Evolutionary conservation across 1,140 invertebrate species (phyloP).

Genomic region (Trissolcus basalis): DNA sequence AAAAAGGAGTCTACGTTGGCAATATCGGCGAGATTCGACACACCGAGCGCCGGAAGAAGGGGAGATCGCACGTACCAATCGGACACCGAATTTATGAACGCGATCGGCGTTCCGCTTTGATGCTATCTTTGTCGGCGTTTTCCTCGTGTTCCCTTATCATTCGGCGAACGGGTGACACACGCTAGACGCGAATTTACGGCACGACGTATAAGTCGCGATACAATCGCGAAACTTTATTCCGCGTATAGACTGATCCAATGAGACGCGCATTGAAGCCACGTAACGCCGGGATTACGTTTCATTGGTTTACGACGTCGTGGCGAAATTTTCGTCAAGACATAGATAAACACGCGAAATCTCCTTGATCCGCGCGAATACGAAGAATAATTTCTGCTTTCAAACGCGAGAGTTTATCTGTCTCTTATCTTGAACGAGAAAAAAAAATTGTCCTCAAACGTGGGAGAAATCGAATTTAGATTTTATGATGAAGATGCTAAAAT

Average conservation of each 20-base stretch:
- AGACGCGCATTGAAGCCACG: slow-evolving; percentile 18
- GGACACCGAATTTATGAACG: slow-evolving; percentile 60
- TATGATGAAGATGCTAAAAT: no score
- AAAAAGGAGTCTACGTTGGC: slow-evolving; percentile 35
- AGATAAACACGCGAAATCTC: background rate
- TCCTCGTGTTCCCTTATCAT: slow-evolving; percentile 30
- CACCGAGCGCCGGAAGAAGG: slow-evolving; percentile 19
- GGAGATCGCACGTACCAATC: slow-evolving; percentile 42
- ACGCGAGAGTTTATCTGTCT: background rate
- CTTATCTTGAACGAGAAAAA: background rate
- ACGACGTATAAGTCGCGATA: slow-evolving; percentile 35
- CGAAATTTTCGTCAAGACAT: slow-evolving; percentile 5
- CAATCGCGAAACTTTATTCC: slow-evolving; percentile 41
- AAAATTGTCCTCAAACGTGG: background rate
- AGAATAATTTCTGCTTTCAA: background rate
- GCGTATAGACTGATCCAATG: slow-evolving; percentile 35
- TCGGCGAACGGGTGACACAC: slow-evolving; percentile 30
- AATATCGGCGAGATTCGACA: slow-evolving; percentile 40
- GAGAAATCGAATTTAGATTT: no score
- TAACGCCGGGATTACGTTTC: slow-evolving; percentile 20
- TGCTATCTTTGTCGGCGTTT: slow-evolving; percentile 61
- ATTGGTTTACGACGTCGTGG: slow-evolving; percentile 21
- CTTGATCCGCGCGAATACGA: background rate
- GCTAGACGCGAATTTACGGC: slow-evolving; percentile 29
- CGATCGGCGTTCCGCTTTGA: slow-evolving; percentile 48